Evolutionary conservation across 1,140 invertebrate species (phyloP), one percentile per base, ranked within the genome.

Genomic region (Aphis craccivora): DNA sequence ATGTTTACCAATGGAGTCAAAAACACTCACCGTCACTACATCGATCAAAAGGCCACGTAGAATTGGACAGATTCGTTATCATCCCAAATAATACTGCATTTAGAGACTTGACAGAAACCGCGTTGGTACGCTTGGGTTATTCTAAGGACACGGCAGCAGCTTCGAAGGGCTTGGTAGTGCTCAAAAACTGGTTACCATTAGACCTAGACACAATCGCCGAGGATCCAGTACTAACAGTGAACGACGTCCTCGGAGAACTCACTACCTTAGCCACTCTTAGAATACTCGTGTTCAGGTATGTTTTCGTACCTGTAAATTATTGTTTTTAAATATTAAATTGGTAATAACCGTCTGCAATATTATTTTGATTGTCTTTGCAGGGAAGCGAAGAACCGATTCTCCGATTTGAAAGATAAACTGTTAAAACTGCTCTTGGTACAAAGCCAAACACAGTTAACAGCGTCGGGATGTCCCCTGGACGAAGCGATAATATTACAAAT

Each of bases 181-280:
- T 99, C 94, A 98, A 98, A 95, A 99, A 99, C 94, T 99, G 98
- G 98, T 98, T 98, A 95, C 98, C 98, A 2, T 95, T 99, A 67
- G 96, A 97, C 7, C 97, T 99, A 95, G 98, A 99, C 94, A 97
- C 97, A 94, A 98, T 99, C 94, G 98, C 98, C 8, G 98, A 99
- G 94, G 97, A 97, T 94, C 97, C 97, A 1, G 95, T 97, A 18
- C 97, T 98, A 60, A 99, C 98, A 0, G 97, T 99, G 0, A 98
- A 98, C 37, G 98, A 99, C 94, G 98, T 99, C 90, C 96, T 99
- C 45, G 98, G 98, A 4, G 98, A 99, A 95, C 95, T 99, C 94
- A 98, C 98, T 5, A 98, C 98, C 6, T 97, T 99, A 25, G 98
- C 98, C 9, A 99, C 98, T 14, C 96, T 99, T 5, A 96, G 97